A percentile compares a stretch with the other conserved stretches of the same genome.
phyloP scores from a whole-genome alignment of 2,797 vertebrate genomes.

The Cossypha heuglini region DNA sequence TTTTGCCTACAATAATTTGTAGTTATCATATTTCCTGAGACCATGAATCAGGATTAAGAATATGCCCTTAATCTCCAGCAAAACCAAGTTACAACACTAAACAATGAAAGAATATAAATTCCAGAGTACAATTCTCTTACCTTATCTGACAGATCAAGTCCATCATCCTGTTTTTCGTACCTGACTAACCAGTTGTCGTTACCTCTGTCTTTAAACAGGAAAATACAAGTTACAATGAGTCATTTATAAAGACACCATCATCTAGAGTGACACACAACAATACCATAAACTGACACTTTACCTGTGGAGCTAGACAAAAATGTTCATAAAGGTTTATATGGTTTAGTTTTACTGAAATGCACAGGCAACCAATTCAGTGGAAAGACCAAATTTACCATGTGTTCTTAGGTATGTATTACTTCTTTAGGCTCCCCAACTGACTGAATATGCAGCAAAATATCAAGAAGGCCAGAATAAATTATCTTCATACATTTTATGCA shows the following conservation, averaged over 20 bases:
- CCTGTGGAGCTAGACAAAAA: background rate
- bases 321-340: background rate
- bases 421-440: background rate
- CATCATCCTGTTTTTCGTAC: slow-evolving; percentile 86
- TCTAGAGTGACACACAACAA: background rate
- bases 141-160: slow-evolving; percentile 72
- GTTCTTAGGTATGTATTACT: background rate
- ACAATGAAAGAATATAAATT: background rate
- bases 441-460: background rate
- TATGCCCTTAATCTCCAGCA: background rate
- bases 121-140: slow-evolving; percentile 63
- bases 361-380: background rate
- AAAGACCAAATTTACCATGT: background rate
- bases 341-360: background rate
- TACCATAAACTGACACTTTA: background rate
- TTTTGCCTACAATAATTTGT: background rate
- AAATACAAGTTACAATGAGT: background rate
- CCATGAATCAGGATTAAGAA: background rate
- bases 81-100: background rate
- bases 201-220: slow-evolving; percentile 85
- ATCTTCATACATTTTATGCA: background rate
- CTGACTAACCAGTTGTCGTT: slow-evolving; percentile 98
- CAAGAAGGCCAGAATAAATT: background rate
- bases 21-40: background rate
- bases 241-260: background rate